Evolutionary conservation across 1,140 invertebrate species (phyloP).

Genomic region (Sycobia sp.): DNA sequence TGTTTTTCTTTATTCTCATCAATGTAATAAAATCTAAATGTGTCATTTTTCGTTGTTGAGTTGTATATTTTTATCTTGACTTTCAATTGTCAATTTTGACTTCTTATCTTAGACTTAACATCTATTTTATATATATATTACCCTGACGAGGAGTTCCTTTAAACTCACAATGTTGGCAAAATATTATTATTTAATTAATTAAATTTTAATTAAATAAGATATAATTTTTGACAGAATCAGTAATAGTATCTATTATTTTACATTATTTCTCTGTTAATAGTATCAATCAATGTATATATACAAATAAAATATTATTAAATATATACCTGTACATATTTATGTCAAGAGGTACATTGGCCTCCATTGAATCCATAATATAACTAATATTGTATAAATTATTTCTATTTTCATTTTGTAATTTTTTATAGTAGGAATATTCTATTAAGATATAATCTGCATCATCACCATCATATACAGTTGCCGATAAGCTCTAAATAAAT

Average conservation of each 20-base stretch:
- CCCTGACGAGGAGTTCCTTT: neutral
- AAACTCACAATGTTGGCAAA: neutral
- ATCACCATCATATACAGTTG: neutral
- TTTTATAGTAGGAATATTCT: neutral
- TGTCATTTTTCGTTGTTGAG: too few species aligned
- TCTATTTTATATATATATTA: too few species aligned
- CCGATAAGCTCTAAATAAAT: slow-evolving; percentile 1
- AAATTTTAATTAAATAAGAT: neutral
- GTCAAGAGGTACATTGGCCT: neutral
- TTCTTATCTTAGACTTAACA: too few species aligned
- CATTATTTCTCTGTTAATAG: neutral
- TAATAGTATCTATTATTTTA: too few species aligned
- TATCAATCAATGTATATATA: neutral
- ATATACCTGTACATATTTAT: slow-evolving; percentile 7
- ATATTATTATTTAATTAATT: neutral
- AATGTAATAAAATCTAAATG: too few species aligned
- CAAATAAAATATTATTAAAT: neutral
- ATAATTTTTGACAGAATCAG: neutral
- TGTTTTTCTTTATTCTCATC: too few species aligned
- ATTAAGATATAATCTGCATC: slow-evolving; percentile 18
- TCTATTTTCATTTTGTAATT: neutral
- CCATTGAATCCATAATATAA: slow-evolving; percentile 13
- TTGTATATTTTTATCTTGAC: too few species aligned
- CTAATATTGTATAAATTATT: neutral
- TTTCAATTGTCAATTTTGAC: too few species aligned